Conservation (phyloP, 1,140 invertebrate genomes). For the Drosophila nasuta region DNA sequence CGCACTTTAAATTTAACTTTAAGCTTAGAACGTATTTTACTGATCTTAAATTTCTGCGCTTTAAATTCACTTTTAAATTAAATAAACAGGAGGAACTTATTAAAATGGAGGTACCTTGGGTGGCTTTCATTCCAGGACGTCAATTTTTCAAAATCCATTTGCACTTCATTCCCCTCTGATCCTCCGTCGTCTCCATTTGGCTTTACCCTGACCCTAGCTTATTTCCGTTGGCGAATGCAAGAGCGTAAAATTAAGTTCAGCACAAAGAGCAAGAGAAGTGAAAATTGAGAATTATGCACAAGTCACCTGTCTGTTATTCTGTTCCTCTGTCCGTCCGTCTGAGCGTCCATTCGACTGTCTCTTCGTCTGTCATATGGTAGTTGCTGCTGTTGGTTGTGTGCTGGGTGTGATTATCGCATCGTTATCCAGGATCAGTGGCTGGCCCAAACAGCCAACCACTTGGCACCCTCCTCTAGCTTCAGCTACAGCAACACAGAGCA, state of each 20-base stretch:
- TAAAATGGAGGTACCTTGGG: conserved; percentile 43
- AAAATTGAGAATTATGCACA: conserved; percentile 72
- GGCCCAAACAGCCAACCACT: conserved; percentile 23
- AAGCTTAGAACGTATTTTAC: not conserved
- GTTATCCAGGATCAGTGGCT: conserved; percentile 80
- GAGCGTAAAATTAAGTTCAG: conserved; percentile 80
- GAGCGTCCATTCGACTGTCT: conserved; percentile 5
- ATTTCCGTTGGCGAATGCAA: conserved; percentile 62
- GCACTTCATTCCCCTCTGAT: conserved; percentile 4
- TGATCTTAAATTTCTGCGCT: not conserved
- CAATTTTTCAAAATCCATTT: conserved; percentile 36
- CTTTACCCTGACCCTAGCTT: conserved; percentile 7
- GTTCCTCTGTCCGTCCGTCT: not conserved
- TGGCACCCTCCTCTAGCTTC: conserved; percentile 13
- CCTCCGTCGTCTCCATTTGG: not conserved
- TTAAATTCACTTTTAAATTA: conserved; percentile 16
- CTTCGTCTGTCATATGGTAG: conserved; percentile 53
- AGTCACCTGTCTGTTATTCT: conserved; percentile 63
- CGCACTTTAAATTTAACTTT: not conserved
- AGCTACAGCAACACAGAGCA: too few relatives aligned
- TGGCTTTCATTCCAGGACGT: conserved; percentile 26
- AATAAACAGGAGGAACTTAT: conserved; percentile 57
- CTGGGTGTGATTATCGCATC: conserved; percentile 79
- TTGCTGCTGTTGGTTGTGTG: conserved; percentile 37
- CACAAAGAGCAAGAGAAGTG: conserved; percentile 28